These are phyloP conservation scores for Palaemon carinicauda DNA, from an alignment of 1,140 invertebrate genomes.

Conservation along the genomic window DNA sequence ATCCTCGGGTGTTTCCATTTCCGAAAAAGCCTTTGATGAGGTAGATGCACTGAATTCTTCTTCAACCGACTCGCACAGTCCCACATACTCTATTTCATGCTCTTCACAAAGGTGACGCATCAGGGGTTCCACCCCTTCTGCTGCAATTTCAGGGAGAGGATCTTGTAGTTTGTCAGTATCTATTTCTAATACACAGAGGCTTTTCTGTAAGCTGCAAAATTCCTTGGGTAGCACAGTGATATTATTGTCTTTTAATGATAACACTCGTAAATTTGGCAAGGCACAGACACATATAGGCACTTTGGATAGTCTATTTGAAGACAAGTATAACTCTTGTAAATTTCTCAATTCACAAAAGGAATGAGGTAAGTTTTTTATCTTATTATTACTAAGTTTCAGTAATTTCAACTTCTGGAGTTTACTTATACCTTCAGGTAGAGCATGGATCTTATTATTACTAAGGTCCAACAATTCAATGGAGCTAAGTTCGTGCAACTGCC, in stretches of 20 bases:
- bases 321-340: conserved; percentile 70
- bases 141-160: conserved; percentile 71
- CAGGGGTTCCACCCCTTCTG: conserved; percentile 71
- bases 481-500: conserved; percentile 74
- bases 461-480: conserved; percentile 76
- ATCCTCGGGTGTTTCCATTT: conserved; percentile 14
- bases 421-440: conserved; percentile 75
- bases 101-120: conserved; percentile 72
- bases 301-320: conserved; percentile 65
- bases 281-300: conserved; percentile 70
- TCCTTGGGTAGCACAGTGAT: conserved; percentile 62
- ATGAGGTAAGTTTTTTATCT: conserved; percentile 73
- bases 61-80: conserved; percentile 24
- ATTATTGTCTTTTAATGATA: conserved; percentile 62
- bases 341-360: conserved; percentile 72
- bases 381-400: conserved; percentile 78
- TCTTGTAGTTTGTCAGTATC: conserved; percentile 72
- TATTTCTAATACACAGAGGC: conserved; percentile 67
- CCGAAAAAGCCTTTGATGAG: conserved; percentile 4
- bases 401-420: conserved; percentile 71
- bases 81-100: conserved; percentile 62
- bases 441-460: conserved; percentile 74
- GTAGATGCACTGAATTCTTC: conserved; percentile 13
- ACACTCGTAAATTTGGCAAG: conserved; percentile 63
- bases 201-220: conserved; percentile 62